Conservation (phyloP, 2,888 invertebrate genomes). For the Trisateles emortualis region DNA sequence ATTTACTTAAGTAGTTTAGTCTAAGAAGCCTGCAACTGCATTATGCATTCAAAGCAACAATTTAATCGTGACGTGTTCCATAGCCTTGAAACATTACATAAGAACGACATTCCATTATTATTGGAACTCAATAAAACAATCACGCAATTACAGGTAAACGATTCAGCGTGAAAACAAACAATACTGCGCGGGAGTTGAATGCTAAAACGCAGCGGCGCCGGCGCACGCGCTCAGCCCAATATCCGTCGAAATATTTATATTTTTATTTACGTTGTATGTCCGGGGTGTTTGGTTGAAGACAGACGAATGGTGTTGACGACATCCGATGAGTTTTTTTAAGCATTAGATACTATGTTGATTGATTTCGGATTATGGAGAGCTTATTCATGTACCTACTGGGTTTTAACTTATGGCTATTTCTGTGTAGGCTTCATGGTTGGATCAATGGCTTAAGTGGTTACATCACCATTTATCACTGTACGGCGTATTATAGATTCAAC, state of each 20-base stretch:
- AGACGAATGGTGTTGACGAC: conserved; percentile 42
- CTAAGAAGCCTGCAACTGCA: conserved; percentile 8
- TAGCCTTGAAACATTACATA: conserved; percentile 56
- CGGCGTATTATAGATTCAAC: too few relatives aligned
- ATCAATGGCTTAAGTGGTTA: too few relatives aligned
- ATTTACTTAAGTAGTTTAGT: conserved; percentile 3
- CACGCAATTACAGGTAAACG: conserved; percentile 64
- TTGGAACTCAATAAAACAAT: conserved; percentile 72
- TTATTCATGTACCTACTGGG: conserved; percentile 14
- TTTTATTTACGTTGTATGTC: conserved; percentile 74
- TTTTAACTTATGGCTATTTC: conserved; percentile 17
- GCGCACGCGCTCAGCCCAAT: conserved; percentile 70
- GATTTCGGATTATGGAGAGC: conserved; percentile 32
- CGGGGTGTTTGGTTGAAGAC: conserved; percentile 48
- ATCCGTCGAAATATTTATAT: conserved; percentile 79
- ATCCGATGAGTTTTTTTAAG: conserved; percentile 39
- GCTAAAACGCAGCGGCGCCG: conserved; percentile 71
- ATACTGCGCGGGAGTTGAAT: conserved; percentile 72
- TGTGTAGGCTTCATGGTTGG: too few relatives aligned
- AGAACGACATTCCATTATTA: conserved; percentile 53
- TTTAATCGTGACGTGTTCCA: conserved; percentile 17
- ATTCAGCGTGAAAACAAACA: conserved; percentile 76
- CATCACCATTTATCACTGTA: too few relatives aligned
- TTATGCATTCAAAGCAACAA: conserved; percentile 13
- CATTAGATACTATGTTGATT: conserved; percentile 43